Evolutionary conservation across 2,113 vertebrate genomes (phyloP).

Genomic region (Heloderma charlesbogerti): DNA sequence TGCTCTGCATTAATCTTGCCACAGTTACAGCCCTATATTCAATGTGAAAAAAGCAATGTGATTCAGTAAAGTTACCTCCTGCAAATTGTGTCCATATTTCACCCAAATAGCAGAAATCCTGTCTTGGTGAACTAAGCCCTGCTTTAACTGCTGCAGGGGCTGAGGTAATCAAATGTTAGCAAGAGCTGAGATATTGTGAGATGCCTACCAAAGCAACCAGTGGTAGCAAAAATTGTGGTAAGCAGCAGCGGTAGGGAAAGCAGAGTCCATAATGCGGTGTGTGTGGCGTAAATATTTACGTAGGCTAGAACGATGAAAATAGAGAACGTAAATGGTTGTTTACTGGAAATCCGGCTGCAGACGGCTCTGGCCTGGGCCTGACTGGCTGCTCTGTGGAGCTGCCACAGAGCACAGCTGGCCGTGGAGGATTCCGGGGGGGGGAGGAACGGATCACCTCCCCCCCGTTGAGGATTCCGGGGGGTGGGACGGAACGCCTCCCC

Average conservation of each 20-base stretch:
- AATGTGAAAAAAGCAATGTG: slow-evolving; percentile 45
- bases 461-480: too few species aligned
- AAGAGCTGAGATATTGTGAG: slow-evolving; percentile 25
- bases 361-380: too few species aligned
- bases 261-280: too few species aligned
- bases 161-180: slow-evolving; percentile 32
- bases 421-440: too few species aligned
- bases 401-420: too few species aligned
- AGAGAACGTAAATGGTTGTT: too few species aligned
- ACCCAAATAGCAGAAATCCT: slow-evolving; percentile 34
- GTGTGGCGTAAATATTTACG: too few species aligned
- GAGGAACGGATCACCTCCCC: too few species aligned
- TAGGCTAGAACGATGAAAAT: too few species aligned
- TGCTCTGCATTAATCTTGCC: slow-evolving; percentile 68
- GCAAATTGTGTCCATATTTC: slow-evolving; percentile 70
- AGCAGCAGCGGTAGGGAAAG: background rate
- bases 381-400: too few species aligned
- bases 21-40: slow-evolving; percentile 29
- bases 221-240: slow-evolving; percentile 18
- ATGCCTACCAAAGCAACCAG: slow-evolving; percentile 28
- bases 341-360: too few species aligned
- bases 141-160: slow-evolving; percentile 41
- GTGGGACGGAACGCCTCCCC: too few species aligned
- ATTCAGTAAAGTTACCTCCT: slow-evolving; percentile 60
- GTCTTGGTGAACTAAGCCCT: slow-evolving; percentile 51